Evolutionary conservation across 2,797 vertebrate species (phyloP).

Genomic region (Fistularia commersonii): DNA sequence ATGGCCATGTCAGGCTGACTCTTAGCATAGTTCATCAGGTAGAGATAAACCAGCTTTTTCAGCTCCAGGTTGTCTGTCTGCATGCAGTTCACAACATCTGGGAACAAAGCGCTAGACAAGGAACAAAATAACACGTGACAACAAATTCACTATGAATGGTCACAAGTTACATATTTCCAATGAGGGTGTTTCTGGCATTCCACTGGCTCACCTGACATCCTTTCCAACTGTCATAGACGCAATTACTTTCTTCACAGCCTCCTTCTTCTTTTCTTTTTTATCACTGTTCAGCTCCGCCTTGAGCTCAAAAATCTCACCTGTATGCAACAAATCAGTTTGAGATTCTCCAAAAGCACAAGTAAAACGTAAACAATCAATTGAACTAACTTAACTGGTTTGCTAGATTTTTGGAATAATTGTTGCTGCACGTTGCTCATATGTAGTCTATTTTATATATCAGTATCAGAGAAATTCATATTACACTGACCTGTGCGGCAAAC

Average conservation of each 20-base stretch:
- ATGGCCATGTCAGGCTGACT: slow-evolving; percentile 99
- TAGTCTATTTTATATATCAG: no score
- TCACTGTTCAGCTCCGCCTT: slow-evolving; percentile 98
- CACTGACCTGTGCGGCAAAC: no score
- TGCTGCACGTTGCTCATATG: no score
- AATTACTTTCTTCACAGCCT: slow-evolving; percentile 98
- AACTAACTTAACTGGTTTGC: no score
- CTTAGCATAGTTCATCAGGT: slow-evolving; percentile 99
- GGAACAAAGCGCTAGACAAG: slow-evolving; percentile 86
- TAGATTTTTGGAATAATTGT: no score
- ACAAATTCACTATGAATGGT: neutral
- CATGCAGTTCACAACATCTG: slow-evolving; percentile 98
- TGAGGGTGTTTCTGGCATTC: neutral
- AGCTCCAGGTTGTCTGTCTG: slow-evolving; percentile 97
- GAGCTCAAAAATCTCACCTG: slow-evolving; percentile 97
- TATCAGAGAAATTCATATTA: no score
- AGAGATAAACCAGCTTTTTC: slow-evolving; percentile 97
- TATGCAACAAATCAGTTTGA: neutral
- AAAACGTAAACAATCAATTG: no score
- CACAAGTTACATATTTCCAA: neutral
- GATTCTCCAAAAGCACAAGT: neutral
- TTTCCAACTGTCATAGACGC: slow-evolving; percentile 98
- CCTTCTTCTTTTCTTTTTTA: slow-evolving; percentile 99
- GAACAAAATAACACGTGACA: slow-evolving; percentile 2
- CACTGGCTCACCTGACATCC: slow-evolving; percentile 87